Base-by-base conservation (phyloP, 2,113 vertebrate species). In the Meriones unguiculatus region DNA sequence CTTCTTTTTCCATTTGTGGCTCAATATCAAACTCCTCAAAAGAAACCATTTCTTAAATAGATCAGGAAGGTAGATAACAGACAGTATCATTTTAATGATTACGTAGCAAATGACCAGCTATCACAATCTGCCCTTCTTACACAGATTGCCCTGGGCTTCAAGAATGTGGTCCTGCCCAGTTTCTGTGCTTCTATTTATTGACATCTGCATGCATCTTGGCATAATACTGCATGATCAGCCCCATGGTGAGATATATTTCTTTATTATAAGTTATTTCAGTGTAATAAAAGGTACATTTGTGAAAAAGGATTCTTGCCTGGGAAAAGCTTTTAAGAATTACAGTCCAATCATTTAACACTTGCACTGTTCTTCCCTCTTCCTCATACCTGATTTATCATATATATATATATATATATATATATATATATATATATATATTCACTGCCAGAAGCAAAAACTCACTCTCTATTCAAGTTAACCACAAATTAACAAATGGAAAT, bases 1-100 rank as follows among this genome's bases (percentile, higher is more conserved):
- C 17, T 30, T 41, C 59, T 95, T 97, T 90, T 30, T 87, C 94
- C 2, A 5, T 1, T 57, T 84, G 46, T 96, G 57, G 35, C 13
- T 86, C 5, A 75, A n/a, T 89, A 38, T 5, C 18, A 72, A 73
- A 93, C 89, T 87, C 57, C 90, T 94, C 17, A 78, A 87, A 73
- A 8, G 17, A 89, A 91, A 92, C 7, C 38, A 12, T 80, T 90
- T 30, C 12, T 93, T 95, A 28, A 96, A 52, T 62, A 72, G 35
- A 59, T 24, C 86, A 14, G 10, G 6, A 90, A 30, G 38, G n/a
- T 28, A 41, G 28, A 73, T 88, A 82, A 77, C 17, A 67, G 2
- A 76, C 87, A 85, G 35, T n/a, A 73, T 18, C 25, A 77, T 77
- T 92, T 88, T 72, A 76, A 88, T 82, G 3, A 87, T 81, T 76